Base-by-base conservation (phyloP, 2,113 vertebrate species). In the Cinclus cinclus region DNA sequence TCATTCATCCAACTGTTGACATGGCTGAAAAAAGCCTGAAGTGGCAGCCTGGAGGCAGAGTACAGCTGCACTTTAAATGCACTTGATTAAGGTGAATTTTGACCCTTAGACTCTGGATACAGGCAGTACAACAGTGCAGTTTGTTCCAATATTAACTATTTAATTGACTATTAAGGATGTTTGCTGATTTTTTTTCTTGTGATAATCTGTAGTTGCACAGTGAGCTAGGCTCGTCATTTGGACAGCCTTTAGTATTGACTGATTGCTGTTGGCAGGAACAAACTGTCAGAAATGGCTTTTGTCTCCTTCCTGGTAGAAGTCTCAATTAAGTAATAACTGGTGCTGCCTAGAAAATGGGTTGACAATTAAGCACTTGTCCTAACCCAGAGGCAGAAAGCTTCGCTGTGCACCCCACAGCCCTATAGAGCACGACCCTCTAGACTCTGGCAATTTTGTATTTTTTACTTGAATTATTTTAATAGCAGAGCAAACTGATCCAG, bases 101-200 rank as follows among this genome's bases (percentile, higher is more conserved):
- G 96, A 97, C 96, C 96, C 96, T 98, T 98, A 95, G 97, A 98
- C 97, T 96, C 81, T 90, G 69, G 60, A 63, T 88, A 46, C 50
- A 46, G 23, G 33, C 55, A 76, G 63, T 94, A 52, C 42, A 41
- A 18, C 68, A 47, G 30, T 11, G 50, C 60, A 75, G 80, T 83
- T 65, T 80, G 92, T 83, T 91, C 55, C 24, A 13, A 11, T 89
- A 85, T 91, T 96, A 95, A 94, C 95, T 87, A 35, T 91, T 53
- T 19, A 77, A 87, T 91, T 94, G 92, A 85, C 92, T 85, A 13
- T 86, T 35, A 17, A 80, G 75, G 4, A 10, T 67, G 71, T 83
- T 81, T 74, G 59, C 9, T 25, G 41, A 39, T 28, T 39, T 62
- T 74, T 83, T 74, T 77, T 56, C n/a, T 39, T 41, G 12, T 73